Evolutionary conservation across 2,888 invertebrate species (phyloP).

Genomic region (Endomychus coccineus): DNA sequence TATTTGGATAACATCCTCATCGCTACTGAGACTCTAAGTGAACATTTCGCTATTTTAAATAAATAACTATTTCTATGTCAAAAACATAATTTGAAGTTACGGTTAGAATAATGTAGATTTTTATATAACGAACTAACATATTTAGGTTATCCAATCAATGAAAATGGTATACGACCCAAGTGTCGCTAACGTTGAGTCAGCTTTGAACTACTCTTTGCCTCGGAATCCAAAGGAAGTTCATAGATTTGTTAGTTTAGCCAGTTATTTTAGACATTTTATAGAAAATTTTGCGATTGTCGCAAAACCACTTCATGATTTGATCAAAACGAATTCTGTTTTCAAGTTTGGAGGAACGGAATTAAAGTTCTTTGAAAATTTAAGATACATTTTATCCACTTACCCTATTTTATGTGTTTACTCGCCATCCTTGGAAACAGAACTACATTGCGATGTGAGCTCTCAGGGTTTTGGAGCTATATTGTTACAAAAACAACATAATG

Average conservation of each 20-base stretch:
- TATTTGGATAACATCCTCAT: not conserved
- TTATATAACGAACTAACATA: constrained; percentile 21
- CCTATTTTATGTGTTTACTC: constrained; percentile 25
- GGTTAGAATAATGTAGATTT: constrained; percentile 27
- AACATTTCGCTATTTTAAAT: not conserved
- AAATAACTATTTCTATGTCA: too few relatives aligned
- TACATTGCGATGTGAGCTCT: constrained; percentile 31
- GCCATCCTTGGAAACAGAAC: constrained; percentile 26
- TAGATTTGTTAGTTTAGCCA: constrained; percentile 24
- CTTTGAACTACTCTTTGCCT: constrained; percentile 21
- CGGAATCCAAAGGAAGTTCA: constrained; percentile 17
- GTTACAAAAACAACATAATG: constrained; percentile 20
- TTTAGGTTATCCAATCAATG: constrained; percentile 25
- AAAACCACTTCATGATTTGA: constrained; percentile 22
- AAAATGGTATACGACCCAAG: constrained; percentile 18
- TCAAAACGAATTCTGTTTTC: constrained; percentile 23
- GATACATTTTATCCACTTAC: constrained; percentile 14
- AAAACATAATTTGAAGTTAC: too few relatives aligned
- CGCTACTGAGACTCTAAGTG: not conserved
- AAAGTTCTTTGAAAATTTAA: constrained; percentile 24
- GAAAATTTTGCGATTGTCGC: constrained; percentile 22
- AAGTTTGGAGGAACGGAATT: constrained; percentile 20
- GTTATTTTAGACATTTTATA: constrained; percentile 27
- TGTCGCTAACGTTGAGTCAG: constrained; percentile 12
- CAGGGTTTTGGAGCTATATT: constrained; percentile 27